A percentile compares a stretch with the other conserved stretches of the same genome.
phyloP scores from a whole-genome alignment of 2,113 vertebrate genomes.

The Sprattus sprattus region DNA sequence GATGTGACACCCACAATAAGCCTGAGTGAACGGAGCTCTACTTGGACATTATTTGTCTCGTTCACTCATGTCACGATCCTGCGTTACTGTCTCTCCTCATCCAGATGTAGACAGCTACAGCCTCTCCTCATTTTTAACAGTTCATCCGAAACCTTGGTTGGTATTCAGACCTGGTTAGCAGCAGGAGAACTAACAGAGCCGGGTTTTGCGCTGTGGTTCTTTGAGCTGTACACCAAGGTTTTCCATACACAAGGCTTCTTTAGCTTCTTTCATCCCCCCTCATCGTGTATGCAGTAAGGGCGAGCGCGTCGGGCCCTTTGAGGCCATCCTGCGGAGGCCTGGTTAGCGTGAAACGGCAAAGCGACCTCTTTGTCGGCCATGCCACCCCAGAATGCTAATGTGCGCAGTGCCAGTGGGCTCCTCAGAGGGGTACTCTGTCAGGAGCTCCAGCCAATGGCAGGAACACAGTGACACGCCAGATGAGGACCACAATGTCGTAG shows the following conservation, averaged over 20 bases:
- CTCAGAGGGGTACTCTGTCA: conserved; percentile 47
- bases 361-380: conserved; percentile 58
- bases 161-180: conserved; percentile 37
- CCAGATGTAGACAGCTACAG: neutral
- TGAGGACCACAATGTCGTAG: conserved; percentile 25
- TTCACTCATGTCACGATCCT: neutral
- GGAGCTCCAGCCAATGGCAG: conserved; percentile 24
- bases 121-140: too few relatives aligned
- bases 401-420: conserved; percentile 59
- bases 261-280: conserved; percentile 54
- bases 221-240: conserved; percentile 46
- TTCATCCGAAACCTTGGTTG: neutral
- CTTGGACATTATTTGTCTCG: neutral
- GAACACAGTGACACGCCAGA: conserved; percentile 48
- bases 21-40: neutral
- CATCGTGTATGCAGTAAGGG: conserved; percentile 59
- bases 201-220: conserved; percentile 32
- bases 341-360: conserved; percentile 56
- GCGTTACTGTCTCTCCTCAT: neutral
- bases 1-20: neutral
- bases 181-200: conserved; percentile 40
- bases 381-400: conserved; percentile 68
- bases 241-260: conserved; percentile 32
- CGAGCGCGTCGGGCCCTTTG: conserved; percentile 50
- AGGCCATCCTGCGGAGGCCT: conserved; percentile 52